Conservation (phyloP, 2,888 invertebrate species). For the Perdita meconis region DNA sequence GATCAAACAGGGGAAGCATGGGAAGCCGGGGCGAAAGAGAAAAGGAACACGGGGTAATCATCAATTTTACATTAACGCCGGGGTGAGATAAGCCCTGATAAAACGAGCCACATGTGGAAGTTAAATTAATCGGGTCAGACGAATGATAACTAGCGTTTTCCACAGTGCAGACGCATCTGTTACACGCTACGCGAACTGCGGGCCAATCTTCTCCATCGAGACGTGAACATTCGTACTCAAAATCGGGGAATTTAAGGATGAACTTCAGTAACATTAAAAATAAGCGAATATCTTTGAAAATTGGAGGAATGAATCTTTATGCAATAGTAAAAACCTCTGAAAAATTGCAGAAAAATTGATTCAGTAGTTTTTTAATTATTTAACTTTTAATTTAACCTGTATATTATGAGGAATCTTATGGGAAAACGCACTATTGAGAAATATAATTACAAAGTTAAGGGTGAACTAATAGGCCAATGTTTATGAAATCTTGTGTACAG, state of each 20-base stretch:
- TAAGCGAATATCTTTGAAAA: no score
- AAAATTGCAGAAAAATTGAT: no score
- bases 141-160: constrained; percentile 2
- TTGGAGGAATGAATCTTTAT: no score
- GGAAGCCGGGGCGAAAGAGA: constrained; percentile 6
- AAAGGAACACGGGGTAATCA: not conserved
- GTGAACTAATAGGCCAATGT: no score
- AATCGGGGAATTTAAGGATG: no score
- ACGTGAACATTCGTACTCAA: not conserved
- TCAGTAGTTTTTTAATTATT: no score
- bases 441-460: no score
- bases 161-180: not conserved
- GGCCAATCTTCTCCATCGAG: not conserved
- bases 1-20: not conserved
- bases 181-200: not conserved
- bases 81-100: constrained; percentile 15
- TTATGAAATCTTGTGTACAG: no score
- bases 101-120: not conserved
- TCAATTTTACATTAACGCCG: not conserved
- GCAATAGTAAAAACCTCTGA: not conserved
- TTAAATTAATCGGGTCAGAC: constrained; percentile 13
- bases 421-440: no score
- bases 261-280: no score
- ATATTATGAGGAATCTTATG: no score
- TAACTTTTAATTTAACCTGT: no score